phyloP scores from a whole-genome alignment of 2,888 invertebrate species.

The Amphiduros pacificus region DNA sequence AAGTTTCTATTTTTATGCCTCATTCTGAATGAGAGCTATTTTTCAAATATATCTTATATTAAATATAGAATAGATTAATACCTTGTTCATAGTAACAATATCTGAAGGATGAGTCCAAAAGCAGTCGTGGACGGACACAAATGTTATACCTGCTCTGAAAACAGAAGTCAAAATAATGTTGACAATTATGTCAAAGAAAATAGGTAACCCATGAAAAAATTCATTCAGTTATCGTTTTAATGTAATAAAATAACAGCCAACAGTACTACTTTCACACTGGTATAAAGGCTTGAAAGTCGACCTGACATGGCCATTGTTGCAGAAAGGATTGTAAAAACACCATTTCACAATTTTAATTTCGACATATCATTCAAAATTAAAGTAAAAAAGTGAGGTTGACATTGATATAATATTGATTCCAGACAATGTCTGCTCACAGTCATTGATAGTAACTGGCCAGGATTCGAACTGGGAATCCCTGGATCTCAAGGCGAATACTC shows the following conservation, averaged over 20 bases:
- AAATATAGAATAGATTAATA: conserved; percentile 54
- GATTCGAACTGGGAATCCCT: too few species aligned
- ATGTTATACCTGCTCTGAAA: conserved; percentile 75
- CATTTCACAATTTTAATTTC: too few species aligned
- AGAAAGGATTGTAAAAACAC: too few species aligned
- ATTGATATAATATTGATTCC: too few species aligned
- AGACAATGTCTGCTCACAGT: too few species aligned
- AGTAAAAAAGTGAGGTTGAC: too few species aligned
- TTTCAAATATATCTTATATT: not conserved
- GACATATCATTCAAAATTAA: too few species aligned
- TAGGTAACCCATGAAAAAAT: not conserved
- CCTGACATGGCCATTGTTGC: too few species aligned
- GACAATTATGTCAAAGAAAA: not conserved
- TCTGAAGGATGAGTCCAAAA: conserved; percentile 96
- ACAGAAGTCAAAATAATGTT: not conserved
- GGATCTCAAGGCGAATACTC: not conserved
- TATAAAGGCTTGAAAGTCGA: too few species aligned
- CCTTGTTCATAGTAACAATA: conserved; percentile 86
- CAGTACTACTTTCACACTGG: not conserved
- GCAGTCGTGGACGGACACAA: conserved; percentile 98
- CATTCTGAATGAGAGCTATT: too few species aligned
- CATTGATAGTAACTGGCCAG: too few species aligned
- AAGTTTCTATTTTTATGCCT: too few species aligned
- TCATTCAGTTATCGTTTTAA: not conserved
- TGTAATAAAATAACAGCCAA: not conserved